Conservation (phyloP, 2,888 invertebrate species). For the Nebria salina region DNA sequence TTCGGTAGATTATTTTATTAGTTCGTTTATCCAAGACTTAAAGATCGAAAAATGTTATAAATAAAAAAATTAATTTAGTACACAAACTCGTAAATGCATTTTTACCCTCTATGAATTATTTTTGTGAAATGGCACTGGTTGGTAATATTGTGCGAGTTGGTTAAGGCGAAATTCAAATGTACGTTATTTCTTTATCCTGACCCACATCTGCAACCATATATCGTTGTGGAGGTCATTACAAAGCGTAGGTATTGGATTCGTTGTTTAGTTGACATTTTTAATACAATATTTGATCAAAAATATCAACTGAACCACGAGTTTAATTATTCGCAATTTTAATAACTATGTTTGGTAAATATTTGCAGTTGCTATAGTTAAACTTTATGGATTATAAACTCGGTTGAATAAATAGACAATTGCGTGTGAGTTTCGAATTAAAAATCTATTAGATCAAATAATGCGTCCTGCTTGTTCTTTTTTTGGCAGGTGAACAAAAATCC, state of each 20-base stretch:
- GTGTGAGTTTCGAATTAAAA: background rate
- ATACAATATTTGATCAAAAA: no score
- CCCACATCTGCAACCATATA: constrained; percentile 14
- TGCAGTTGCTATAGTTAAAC: background rate
- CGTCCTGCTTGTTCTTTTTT: background rate
- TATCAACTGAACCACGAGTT: no score
- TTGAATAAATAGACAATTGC: background rate
- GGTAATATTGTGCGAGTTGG: background rate
- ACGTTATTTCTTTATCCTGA: constrained; percentile 19
- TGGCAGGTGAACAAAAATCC: background rate
- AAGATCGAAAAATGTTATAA: no score
- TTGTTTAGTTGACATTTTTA: no score
- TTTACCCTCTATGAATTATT: background rate
- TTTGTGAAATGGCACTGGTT: background rate
- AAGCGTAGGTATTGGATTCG: background rate
- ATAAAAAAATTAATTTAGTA: no score
- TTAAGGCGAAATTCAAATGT: constrained; percentile 18
- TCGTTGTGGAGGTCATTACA: background rate
- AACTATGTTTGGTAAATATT: no score
- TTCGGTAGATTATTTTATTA: no score
- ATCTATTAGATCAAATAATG: background rate
- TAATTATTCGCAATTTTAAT: no score
- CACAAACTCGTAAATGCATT: no score
- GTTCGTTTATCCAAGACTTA: no score
- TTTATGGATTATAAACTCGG: background rate